Conservation (phyloP, 2,888 invertebrate species). For the Pimpla rufipes region DNA sequence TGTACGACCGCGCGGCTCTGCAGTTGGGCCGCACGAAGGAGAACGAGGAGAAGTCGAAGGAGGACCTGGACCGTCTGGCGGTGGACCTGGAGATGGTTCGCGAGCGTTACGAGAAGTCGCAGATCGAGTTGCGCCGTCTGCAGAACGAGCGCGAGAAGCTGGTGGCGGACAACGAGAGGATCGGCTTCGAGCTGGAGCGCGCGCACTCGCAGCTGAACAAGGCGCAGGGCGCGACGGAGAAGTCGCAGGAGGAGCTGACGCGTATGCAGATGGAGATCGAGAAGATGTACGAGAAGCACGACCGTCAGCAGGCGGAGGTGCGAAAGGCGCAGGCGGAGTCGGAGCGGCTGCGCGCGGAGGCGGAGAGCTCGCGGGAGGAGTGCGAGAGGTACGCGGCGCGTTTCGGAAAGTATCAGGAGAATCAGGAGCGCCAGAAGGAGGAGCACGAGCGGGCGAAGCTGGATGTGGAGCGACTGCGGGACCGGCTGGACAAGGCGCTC, state of each 20-base stretch:
- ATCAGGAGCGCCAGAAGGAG: constrained; percentile 89
- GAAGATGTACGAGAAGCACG: constrained; percentile 96
- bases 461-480: constrained; percentile 93
- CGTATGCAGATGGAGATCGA: constrained; percentile 95
- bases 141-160: constrained; percentile 95
- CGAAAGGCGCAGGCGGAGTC: constrained; percentile 93
- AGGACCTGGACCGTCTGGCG: constrained; percentile 91
- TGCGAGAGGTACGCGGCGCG: constrained; percentile 91
- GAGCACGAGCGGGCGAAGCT: constrained; percentile 92
- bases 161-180: constrained; percentile 93
- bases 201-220: constrained; percentile 95
- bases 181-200: constrained; percentile 94
- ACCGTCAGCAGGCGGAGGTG: constrained; percentile 93
- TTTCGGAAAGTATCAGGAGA: constrained; percentile 92
- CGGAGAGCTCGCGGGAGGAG: constrained; percentile 92
- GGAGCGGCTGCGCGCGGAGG: constrained; percentile 90
- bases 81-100: constrained; percentile 95
- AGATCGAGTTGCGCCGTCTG: constrained; percentile 93
- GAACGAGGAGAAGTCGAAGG: constrained; percentile 95
- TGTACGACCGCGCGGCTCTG: constrained; percentile 94
- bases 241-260: constrained; percentile 95
- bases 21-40: constrained; percentile 95
- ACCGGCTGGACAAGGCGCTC: constrained; percentile 92
- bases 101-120: constrained; percentile 95
- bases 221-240: constrained; percentile 94